phyloP scores from a whole-genome alignment of 2,113 vertebrate genomes.

The Spermophilus dauricus region DNA sequence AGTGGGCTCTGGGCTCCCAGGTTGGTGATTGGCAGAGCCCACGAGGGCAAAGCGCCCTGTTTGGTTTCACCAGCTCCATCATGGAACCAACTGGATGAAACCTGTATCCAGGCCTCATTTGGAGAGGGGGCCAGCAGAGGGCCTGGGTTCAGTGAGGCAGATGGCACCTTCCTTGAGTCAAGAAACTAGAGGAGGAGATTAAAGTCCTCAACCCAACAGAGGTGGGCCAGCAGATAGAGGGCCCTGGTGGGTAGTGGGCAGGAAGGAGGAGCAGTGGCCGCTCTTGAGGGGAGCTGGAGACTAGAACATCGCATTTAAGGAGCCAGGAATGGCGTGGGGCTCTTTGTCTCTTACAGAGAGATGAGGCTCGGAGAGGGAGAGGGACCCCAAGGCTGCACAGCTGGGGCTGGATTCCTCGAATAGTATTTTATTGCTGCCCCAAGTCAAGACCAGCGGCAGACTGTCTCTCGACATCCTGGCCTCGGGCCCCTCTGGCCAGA shows the following conservation, averaged over 20 bases:
- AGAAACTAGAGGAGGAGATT: slow-evolving; percentile 50
- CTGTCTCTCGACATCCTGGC: neutral
- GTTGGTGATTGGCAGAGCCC: neutral
- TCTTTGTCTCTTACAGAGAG: neutral
- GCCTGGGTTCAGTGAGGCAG: slow-evolving; percentile 25
- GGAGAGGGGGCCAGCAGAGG: slow-evolving; percentile 1
- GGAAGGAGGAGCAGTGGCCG: neutral
- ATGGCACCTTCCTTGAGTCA: slow-evolving; percentile 66
- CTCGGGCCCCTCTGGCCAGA: neutral
- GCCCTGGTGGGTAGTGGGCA: neutral
- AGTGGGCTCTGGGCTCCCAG: neutral
- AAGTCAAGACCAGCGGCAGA: neutral
- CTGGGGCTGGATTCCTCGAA: neutral
- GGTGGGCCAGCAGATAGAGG: neutral
- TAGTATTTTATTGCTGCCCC: neutral
- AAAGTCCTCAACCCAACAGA: neutral
- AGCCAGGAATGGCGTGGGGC: neutral
- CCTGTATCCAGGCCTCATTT: neutral
- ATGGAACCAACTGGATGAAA: slow-evolving; percentile 5
- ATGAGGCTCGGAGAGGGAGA: neutral
- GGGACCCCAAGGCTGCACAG: neutral
- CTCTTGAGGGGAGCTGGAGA: neutral
- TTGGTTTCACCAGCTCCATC: slow-evolving; percentile 1
- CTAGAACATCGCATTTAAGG: no score
- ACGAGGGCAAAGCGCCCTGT: neutral